Base-by-base conservation (phyloP, 2,113 vertebrate species). In the Phocoena sinus region DNA sequence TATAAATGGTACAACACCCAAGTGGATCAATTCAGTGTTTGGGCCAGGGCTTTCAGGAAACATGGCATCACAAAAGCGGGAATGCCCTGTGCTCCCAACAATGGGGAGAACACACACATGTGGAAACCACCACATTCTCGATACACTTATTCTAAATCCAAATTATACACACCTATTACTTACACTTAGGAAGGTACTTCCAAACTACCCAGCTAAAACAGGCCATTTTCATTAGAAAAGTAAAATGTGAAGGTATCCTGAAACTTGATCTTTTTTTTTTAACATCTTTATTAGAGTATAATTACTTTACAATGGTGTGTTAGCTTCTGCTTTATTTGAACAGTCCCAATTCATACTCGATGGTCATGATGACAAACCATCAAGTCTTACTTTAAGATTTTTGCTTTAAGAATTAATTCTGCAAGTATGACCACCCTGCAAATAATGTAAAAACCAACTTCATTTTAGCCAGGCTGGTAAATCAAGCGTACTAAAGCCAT, bases 401-500 rank as follows among this genome's bases (percentile, higher is more conserved):
- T 77, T 76, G 91, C n/a, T 58, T 96, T 74, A 86, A n/a, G 17
- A 96, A 0, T 91, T 73, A 91, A 92, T 97, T 92, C 67, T 80
- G 12, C 36, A 92, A 89, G 65, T 89, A 53, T 71, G n/a, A 93
- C 67, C 79, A 90, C 21, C 68, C 41, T 77, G 76, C 14, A 96
- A 97, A 50, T 41, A 26, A 60, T 62, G 15, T 73, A 95, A 95
- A 97, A 96, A n/a, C 38, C 74, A 31, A 4, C 71, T 96, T 95
- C 80, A 94, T 94, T 74, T 68, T 79, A 97, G 74, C 68, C 89
- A 94, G 74, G 70, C 21, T 31, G 96, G 47, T 92, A 92, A 97
- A 95, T 89, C 97, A 93, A 86, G 94, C 82, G 89, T 33, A 95
- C 23, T 9, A 36, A 96, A 96, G 36, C 20, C 88, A 97, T 95